These are phyloP conservation scores for Cartodere bifasciata DNA, from an alignment of 2,888 invertebrate genomes.

Conservation along the genomic window DNA sequence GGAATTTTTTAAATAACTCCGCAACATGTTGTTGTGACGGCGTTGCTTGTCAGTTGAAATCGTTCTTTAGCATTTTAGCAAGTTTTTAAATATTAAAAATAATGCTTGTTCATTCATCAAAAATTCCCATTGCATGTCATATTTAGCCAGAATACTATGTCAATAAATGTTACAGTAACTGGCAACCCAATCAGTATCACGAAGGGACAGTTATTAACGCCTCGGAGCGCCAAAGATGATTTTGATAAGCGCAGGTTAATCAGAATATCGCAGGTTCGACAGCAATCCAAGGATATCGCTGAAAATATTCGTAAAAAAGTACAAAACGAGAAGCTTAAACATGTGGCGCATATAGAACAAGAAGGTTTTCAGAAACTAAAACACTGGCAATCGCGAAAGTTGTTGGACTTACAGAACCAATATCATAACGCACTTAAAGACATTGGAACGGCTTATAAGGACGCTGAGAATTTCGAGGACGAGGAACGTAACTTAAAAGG, in stretches of 20 bases:
- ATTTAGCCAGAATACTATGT: too few species aligned
- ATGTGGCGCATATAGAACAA: slow-evolving; percentile 37
- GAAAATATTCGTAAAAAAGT: slow-evolving; percentile 41
- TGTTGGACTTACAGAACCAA: slow-evolving; percentile 38
- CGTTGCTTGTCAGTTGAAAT: too few species aligned
- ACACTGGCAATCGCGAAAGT: slow-evolving; percentile 39
- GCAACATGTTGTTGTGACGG: too few species aligned
- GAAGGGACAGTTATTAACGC: slow-evolving; percentile 36
- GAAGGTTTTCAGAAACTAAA: slow-evolving; percentile 39
- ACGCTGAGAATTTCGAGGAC: slow-evolving; percentile 33
- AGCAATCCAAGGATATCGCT: slow-evolving; percentile 49
- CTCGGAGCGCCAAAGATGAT: slow-evolving; percentile 40
- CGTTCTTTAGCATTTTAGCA: too few species aligned
- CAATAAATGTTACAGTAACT: slow-evolving; percentile 46
- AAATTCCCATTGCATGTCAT: too few species aligned
- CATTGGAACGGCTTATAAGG: slow-evolving; percentile 38
- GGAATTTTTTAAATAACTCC: too few species aligned
- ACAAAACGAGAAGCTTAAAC: slow-evolving; percentile 38
- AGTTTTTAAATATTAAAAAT: too few species aligned
- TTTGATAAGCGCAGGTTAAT: slow-evolving; percentile 44
- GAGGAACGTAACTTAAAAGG: slow-evolving; percentile 21
- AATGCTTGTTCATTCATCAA: too few species aligned
- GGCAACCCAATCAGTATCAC: slow-evolving; percentile 41
- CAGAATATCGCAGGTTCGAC: slow-evolving; percentile 50
- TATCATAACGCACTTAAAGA: slow-evolving; percentile 39